phyloP scores from a whole-genome alignment of 2,113 vertebrate genomes.

The Xiphophorus hellerii region DNA sequence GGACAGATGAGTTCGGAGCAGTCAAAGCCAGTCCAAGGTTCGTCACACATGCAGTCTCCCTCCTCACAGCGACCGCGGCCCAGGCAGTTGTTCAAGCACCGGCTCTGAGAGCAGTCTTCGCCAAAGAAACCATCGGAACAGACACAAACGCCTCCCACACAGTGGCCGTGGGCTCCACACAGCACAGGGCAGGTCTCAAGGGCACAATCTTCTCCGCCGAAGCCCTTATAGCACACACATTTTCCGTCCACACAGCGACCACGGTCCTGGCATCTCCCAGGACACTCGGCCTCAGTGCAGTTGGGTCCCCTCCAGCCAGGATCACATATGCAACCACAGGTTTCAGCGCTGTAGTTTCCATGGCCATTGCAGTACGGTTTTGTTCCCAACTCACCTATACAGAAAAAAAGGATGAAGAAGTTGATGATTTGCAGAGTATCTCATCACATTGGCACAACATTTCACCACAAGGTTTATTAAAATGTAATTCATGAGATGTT shows the following conservation, averaged over 20 bases:
- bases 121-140: conserved; percentile 85
- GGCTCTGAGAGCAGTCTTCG: conserved; percentile 84
- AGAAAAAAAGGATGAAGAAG: conserved; percentile 11
- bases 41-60: conserved; percentile 83
- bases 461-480: conserved; percentile 6
- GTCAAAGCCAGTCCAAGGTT: conserved; percentile 85
- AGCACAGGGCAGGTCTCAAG: conserved; percentile 77
- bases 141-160: conserved; percentile 80
- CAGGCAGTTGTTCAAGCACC: conserved; percentile 85
- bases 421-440: neutral
- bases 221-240: conserved; percentile 90
- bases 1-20: conserved; percentile 87
- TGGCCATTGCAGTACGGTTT: conserved; percentile 87
- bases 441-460: neutral
- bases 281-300: conserved; percentile 87
- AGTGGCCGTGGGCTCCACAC: conserved; percentile 82
- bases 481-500: conserved; percentile 8
- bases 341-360: conserved; percentile 89
- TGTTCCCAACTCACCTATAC: conserved; percentile 85
- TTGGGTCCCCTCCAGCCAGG: conserved; percentile 85
- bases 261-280: conserved; percentile 83
- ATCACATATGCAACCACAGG: conserved; percentile 83
- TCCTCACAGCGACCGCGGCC: conserved; percentile 83
- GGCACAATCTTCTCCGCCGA: conserved; percentile 82
- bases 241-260: conserved; percentile 87